Conservation (phyloP, 2,797 vertebrate genomes). For the Microcaecilia unicolor region DNA sequence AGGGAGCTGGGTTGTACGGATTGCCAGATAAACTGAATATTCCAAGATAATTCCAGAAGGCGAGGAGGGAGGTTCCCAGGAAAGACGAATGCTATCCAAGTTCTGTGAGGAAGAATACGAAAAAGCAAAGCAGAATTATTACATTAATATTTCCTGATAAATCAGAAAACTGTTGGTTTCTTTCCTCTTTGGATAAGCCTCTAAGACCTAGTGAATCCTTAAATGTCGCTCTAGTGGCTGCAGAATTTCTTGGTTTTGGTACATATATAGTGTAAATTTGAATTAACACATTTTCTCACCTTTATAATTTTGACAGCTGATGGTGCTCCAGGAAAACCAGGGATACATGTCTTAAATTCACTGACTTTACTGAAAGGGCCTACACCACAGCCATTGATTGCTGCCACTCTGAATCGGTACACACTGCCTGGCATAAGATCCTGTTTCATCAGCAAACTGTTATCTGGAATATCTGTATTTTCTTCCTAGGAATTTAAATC, state of each 20-base stretch:
- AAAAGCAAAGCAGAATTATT: background rate
- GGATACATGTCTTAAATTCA: slow-evolving; percentile 94
- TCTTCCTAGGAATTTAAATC: slow-evolving; percentile 56
- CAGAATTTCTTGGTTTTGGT: too few relatives aligned
- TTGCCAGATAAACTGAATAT: slow-evolving; percentile 94
- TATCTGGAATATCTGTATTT: slow-evolving; percentile 64
- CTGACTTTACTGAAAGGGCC: slow-evolving; percentile 83
- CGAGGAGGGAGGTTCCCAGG: slow-evolving; percentile 87
- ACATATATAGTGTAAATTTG: too few relatives aligned
- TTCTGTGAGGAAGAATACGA: slow-evolving; percentile 50
- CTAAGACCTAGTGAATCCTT: too few relatives aligned
- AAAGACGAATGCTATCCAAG: slow-evolving; percentile 84
- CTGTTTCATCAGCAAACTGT: slow-evolving; percentile 68
- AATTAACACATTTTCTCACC: slow-evolving; percentile 59
- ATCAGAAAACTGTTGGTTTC: too few relatives aligned
- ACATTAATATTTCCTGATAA: too few relatives aligned
- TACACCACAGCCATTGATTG: slow-evolving; percentile 79
- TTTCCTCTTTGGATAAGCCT: too few relatives aligned
- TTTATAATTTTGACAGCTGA: slow-evolving; percentile 91
- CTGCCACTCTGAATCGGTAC: slow-evolving; percentile 88
- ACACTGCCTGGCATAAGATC: slow-evolving; percentile 74
- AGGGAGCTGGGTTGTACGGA: slow-evolving; percentile 65
- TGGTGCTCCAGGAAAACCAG: slow-evolving; percentile 92
- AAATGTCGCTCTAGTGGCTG: too few relatives aligned
- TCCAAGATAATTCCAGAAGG: slow-evolving; percentile 88